Base-by-base conservation (phyloP, 2,797 vertebrate species). In the Macroramphosus scolopax region DNA sequence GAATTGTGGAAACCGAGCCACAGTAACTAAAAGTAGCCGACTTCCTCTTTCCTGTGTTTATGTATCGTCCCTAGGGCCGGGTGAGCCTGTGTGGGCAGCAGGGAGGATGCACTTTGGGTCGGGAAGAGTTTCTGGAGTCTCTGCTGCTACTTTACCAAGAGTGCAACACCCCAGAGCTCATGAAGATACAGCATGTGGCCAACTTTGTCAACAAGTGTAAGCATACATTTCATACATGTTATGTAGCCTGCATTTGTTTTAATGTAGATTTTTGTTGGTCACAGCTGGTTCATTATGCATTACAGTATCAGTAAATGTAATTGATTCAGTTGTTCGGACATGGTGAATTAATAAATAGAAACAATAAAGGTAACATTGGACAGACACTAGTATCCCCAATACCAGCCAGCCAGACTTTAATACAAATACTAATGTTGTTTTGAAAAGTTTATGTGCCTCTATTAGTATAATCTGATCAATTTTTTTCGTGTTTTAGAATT, bases 191-290 rank as follows among this genome's bases (percentile, higher is more conserved):
- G 39, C 86, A 93, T 1, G 92, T 98, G 57, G 90, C 88, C 77
- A 92, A 84, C 72, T 99, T 99, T 83, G 92, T 99, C 52, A 91
- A 86, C 39, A 98, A 95, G 76, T 95, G 96, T 97, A 88, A 92
- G 94, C 16, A 39, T 41, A 17, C 6, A 17, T 36, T 48, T 17
- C 6, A 5, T 30, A 3, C 11, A 1, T 6, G 4, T 26, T 26
- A 9, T 26, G 25, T 26, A 9, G 25, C 10, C 6, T 26, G 25
- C 10, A 9, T 26, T 6, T 26, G 25, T 26, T 6, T 26, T 6
- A 7, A 9, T 26, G 25, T 26, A 9, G 6, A 9, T 5, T 6
- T 26, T 22, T 22, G 20, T 6, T 22, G 20, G n/a, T n/a, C n/a
- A n/a, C n/a, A n/a, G n/a, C n/a, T n/a, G n/a, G n/a, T n/a, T n/a